These are phyloP conservation scores for Phataginus tricuspis DNA, from an alignment of 2,797 vertebrate species.

Conservation along the genomic window DNA sequence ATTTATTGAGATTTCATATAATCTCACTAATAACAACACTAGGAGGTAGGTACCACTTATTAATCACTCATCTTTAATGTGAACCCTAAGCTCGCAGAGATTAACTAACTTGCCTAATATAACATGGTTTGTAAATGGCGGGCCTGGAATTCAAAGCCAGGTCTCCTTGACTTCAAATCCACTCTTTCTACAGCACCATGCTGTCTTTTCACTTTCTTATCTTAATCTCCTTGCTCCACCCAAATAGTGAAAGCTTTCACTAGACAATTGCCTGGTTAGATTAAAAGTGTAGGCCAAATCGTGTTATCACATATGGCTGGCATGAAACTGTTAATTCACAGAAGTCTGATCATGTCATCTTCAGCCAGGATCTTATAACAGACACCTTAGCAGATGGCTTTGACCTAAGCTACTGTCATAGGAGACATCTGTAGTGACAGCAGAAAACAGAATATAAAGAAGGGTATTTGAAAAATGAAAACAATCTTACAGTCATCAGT, in stretches of 20 bases:
- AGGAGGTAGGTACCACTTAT: neutral
- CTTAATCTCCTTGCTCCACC: neutral
- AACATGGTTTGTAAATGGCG: neutral
- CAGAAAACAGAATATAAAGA: neutral
- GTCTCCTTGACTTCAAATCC: neutral
- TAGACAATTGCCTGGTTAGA: neutral
- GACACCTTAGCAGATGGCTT: neutral
- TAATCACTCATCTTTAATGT: neutral
- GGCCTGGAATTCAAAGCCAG: neutral
- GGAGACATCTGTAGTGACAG: neutral
- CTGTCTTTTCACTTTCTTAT: neutral
- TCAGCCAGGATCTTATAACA: neutral
- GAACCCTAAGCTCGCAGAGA: neutral
- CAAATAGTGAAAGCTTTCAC: neutral
- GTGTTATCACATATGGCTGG: neutral
- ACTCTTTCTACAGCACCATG: neutral
- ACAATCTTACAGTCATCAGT: neutral
- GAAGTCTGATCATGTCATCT: neutral
- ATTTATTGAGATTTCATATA: neutral
- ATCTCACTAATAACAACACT: neutral
- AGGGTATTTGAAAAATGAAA: neutral
- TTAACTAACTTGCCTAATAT: neutral
- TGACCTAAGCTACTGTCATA: neutral
- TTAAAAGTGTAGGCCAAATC: neutral
- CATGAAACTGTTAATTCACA: slow-evolving; percentile 1